Base-by-base conservation (phyloP, 1,140 invertebrate species). In the Zaprionus africanus region DNA sequence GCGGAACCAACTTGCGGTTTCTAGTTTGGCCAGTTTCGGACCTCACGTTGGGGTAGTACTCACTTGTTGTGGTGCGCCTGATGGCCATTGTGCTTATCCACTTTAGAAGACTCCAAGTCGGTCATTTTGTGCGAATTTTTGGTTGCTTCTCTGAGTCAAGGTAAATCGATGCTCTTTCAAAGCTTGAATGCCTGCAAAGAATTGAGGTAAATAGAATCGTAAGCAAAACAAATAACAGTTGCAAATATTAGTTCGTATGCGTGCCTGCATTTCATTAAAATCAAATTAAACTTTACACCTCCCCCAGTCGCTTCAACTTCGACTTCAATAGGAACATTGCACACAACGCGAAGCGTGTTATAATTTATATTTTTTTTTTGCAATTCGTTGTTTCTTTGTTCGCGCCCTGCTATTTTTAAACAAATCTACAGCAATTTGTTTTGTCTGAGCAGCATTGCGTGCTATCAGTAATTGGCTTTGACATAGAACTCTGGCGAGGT, bases 201-300 rank as follows among this genome's bases (percentile, higher is more conserved):
- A 36, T 62, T 12, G 36, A 1, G 13, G 28, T 22, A 72, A 77
- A 72, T 15, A 31, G 17, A 57, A 5, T 13, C 36, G 36, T 54
- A 43, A 59, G 36, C 43, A 53, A 73, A 57, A 36, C 28, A 46
- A 79, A 83, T 65, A 51, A 62, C n/a, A 81, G 74, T 70, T 78
- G 6, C 60, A 65, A 77, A 66, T 60, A 54, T 19, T 28, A 31
- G 38, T 36, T 43, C 26, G 49, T 73, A 38, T 90, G 84, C 84
- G 78, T 87, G 85, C 51, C 64, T 61, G 54, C 57, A 67, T 72
- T 79, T 88, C 78, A 87, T 87, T 88, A 90, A 90, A 85, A 78
- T 62, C 63, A 68, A 64, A 90, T 79, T 85, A 74, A 58, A 74
- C 53, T 58, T 41, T 51, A 67, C 53, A 70, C 28, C 68, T 64